Base-by-base conservation (phyloP, 2,113 vertebrate species). In the Hoplias malabaricus region DNA sequence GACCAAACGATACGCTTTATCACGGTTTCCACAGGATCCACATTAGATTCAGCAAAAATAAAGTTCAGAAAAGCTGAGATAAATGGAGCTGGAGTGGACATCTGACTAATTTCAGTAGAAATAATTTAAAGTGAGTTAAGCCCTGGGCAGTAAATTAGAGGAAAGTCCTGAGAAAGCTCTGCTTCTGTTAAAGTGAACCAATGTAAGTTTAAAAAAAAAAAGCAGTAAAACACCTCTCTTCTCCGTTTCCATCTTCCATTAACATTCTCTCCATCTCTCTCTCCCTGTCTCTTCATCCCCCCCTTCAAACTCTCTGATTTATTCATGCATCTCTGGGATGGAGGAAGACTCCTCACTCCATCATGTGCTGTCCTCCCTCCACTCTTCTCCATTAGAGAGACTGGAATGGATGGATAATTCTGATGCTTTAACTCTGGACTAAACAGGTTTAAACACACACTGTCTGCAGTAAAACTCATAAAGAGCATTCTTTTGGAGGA, bases 261-360 rank as follows among this genome's bases (percentile, higher is more conserved):
- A 91, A 53, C 23, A 77, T 78, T 74, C 76, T 82, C 66, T 85
- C 69, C n/a, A n/a, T n/a, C n/a, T n/a, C n/a, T n/a, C n/a, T n/a
- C n/a, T n/a, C n/a, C n/a, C n/a, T n/a, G n/a, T n/a, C n/a, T n/a
- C n/a, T n/a, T n/a, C n/a, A n/a, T 27, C 43, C 31, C 27, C 68
- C 61, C 29, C 23, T 43, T n/a, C n/a, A n/a, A n/a, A n/a, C 50
- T 25, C n/a, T 11, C 77, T 87, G 90, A 92, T 92, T 92, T 91
- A 92, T 91, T 85, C 79, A 16, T 71, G 62, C 81, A 80, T 84
- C 89, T 88, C 80, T 63, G 14, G 61, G 73, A 62, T 61, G 56
- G 57, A 59, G 29, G 71, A 63, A 72, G 78, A 74, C 69, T 57
- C 43, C 33, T 56, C 75, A 0, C 77, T 83, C 85, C 56, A 71